These are phyloP conservation scores for Zelostemma sp. DNA, from an alignment of 1,140 invertebrate genomes.

Conservation along the genomic window DNA sequence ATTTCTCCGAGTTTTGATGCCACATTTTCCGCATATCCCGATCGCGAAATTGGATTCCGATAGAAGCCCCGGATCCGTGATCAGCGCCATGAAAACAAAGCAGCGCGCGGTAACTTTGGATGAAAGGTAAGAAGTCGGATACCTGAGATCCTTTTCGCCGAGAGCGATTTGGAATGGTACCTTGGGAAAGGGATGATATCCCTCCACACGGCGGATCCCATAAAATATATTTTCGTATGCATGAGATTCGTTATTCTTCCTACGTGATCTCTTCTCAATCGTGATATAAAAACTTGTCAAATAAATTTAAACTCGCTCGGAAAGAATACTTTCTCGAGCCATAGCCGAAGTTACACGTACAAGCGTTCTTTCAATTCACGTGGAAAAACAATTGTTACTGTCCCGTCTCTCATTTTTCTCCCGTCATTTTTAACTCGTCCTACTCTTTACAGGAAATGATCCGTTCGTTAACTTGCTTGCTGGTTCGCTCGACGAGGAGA, in stretches of 20 bases:
- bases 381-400: too few species aligned
- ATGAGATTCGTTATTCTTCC: slow-evolving; percentile 48
- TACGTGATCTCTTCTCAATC: slow-evolving; percentile 40
- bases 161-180: slow-evolving; percentile 45
- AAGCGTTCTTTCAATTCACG: too few species aligned
- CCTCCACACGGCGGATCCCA: slow-evolving; percentile 35
- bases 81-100: slow-evolving; percentile 24
- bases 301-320: slow-evolving; percentile 16
- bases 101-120: slow-evolving; percentile 33
- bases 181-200: slow-evolving; percentile 34
- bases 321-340: too few species aligned
- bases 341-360: too few species aligned
- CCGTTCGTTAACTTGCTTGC: slow-evolving; percentile 11
- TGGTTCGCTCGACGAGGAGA: slow-evolving; percentile 23
- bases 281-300: slow-evolving; percentile 34
- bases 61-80: slow-evolving; percentile 13
- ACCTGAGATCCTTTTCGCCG: slow-evolving; percentile 38
- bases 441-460: slow-evolving; percentile 12
- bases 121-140: slow-evolving; percentile 42
- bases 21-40: neutral
- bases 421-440: slow-evolving; percentile 4
- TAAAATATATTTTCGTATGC: slow-evolving; percentile 48
- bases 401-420: too few species aligned
- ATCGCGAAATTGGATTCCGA: neutral
- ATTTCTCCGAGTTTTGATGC: neutral